Conservation (phyloP, 2,113 vertebrate genomes). For the Apodemus speciosus region DNA sequence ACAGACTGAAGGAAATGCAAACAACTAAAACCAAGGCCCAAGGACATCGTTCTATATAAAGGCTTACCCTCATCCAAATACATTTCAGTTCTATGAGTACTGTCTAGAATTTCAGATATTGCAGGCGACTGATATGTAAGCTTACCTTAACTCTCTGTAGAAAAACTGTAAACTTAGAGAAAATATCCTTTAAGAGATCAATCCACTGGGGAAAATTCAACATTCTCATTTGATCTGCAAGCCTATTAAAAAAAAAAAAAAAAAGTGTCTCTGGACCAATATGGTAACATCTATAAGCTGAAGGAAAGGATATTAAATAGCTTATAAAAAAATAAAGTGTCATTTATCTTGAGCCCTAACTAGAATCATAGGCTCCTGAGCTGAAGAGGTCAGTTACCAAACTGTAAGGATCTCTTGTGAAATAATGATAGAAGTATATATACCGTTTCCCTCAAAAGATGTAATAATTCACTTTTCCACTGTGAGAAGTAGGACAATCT, state of each 20-base stretch:
- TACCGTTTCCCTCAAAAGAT: conserved; percentile 20
- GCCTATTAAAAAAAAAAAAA: conserved; percentile 84
- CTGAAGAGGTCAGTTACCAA: conserved; percentile 22
- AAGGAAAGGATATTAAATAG: conserved; percentile 31
- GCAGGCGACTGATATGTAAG: not conserved
- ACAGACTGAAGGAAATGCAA: not conserved
- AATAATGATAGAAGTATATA: conserved; percentile 47
- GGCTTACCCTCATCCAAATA: not conserved
- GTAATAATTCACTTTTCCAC: conserved; percentile 37
- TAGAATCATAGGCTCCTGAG: conserved; percentile 10
- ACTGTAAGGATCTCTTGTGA: not conserved
- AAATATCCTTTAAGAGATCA: conserved; percentile 92
- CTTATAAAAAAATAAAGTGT: conserved; percentile 35
- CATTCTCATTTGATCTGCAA: conserved; percentile 96
- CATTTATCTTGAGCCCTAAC: conserved; percentile 30
- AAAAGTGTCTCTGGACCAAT: conserved; percentile 23
- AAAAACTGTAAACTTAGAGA: conserved; percentile 94
- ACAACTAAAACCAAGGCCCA: not conserved
- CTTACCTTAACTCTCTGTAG: conserved; percentile 96
- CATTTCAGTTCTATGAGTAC: not conserved
- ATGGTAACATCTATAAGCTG: conserved; percentile 5
- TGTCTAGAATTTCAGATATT: conserved; percentile 52
- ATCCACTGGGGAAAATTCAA: conserved; percentile 98
- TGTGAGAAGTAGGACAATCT: not conserved
- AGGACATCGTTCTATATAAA: not conserved